Evolutionary conservation across 2,113 vertebrate genomes (phyloP), one percentile per base, ranked within the genome.

Genomic region (Caranx ignobilis): DNA sequence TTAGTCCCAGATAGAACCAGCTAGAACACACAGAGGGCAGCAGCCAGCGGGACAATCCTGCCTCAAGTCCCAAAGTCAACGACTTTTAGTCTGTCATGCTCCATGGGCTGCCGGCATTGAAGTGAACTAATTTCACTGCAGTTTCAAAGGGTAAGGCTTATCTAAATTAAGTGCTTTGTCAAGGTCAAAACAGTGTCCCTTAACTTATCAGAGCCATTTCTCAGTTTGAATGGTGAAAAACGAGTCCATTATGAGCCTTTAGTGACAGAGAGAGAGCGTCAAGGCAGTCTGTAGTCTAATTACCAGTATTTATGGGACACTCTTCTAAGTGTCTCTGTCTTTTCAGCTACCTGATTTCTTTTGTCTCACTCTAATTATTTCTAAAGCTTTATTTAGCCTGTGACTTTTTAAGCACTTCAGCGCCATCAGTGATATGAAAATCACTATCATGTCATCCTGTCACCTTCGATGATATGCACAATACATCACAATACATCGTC

Each of bases 151-250:
- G 54, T 77, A 79, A 88, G 47, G 71, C 74, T 86, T 89, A 88
- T 92, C 91, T 88, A 89, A 91, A 90, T 85, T 3, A 93, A 87
- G 85, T 83, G 62, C 83, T 91, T 79, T 83, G 77, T 84, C 88
- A 92, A 89, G 92, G 92, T 90, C 83, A 79, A 54, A 86, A 81
- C 66, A 12, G 19, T 75, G 79, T 87, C 77, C 85, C 37, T 9
- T 81, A 73, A 85, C 87, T 86, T 86, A 86, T 85, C 83, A 62
- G 50, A 69, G 79, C 60, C 83, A 67, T 85, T 86, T 71, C 13
- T 21, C 84, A 55, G 70, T 79, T 63, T 71, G 75, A 91, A 82
- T 81, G 76, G 83, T 64, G 11, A 71, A 82, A 74, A 65, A 72
- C 5, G 41, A 77, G 75, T 91, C 60, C 72, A 90, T 91, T 86